Percentiles rank a stretch among this genome's conserved stretches.
These are phyloP conservation scores for Tiliacea citrago DNA, from an alignment of 2,888 invertebrate species.

Conservation along the genomic window DNA sequence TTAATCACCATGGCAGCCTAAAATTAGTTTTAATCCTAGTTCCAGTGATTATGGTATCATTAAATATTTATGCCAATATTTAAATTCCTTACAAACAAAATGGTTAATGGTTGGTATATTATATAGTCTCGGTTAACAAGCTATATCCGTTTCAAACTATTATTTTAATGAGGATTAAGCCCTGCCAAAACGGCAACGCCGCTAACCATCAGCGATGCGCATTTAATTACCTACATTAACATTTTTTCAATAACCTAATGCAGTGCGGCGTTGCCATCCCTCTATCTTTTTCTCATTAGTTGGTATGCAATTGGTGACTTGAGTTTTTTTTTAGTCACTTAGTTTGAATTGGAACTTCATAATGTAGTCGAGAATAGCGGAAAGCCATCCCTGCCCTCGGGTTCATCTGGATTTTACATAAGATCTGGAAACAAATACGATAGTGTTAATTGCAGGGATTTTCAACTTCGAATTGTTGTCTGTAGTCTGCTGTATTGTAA, in stretches of 20 bases:
- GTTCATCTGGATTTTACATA: not conserved
- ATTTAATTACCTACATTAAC: constrained; percentile 53
- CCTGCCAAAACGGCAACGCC: constrained; percentile 40
- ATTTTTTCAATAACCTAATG: constrained; percentile 62
- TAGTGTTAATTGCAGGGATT: not conserved
- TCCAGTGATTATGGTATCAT: not conserved
- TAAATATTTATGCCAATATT: constrained; percentile 20
- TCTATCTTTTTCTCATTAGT: constrained; percentile 51
- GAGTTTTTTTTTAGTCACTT: constrained; percentile 20
- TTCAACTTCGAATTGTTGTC: not conserved
- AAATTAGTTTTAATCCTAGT: constrained; percentile 22
- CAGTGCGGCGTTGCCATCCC: constrained; percentile 50
- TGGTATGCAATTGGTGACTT: constrained; percentile 34
- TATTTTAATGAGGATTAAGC: constrained; percentile 38
- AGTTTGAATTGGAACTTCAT: constrained; percentile 17
- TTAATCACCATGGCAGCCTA: constrained; percentile 5
- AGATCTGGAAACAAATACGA: not conserved
- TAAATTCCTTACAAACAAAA: constrained; percentile 12
- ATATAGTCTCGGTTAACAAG: constrained; percentile 20
- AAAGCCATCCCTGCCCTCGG: not conserved
- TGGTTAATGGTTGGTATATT: constrained; percentile 4
- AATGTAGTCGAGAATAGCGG: not conserved
- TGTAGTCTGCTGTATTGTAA: not conserved
- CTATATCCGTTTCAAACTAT: constrained; percentile 32
- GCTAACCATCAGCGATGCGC: constrained; percentile 45